Conservation (phyloP, 1,140 invertebrate genomes). For the Drosophila pseudoobscura region DNA sequence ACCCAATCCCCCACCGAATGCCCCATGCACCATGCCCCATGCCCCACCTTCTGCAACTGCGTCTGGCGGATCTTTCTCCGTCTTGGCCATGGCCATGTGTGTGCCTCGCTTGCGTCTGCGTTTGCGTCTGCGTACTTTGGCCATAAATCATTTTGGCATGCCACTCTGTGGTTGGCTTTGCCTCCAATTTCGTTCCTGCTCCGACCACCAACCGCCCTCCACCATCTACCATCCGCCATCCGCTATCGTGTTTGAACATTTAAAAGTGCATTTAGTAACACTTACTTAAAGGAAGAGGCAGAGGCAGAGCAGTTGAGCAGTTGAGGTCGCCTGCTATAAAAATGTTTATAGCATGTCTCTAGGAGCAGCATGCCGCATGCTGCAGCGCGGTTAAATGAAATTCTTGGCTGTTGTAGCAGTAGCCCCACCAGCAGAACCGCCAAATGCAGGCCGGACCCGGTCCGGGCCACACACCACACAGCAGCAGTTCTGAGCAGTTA, state of each 20-base stretch:
- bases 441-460: neutral
- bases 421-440: slow-evolving; percentile 27
- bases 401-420: slow-evolving; percentile 59
- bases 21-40: neutral
- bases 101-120: slow-evolving; percentile 8
- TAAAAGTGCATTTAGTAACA: slow-evolving; percentile 83
- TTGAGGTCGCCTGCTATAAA: slow-evolving; percentile 64
- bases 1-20: slow-evolving; percentile 4
- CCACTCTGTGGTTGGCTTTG: slow-evolving; percentile 55
- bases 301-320: too few relatives aligned
- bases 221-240: slow-evolving; percentile 22
- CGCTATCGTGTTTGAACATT: slow-evolving; percentile 79
- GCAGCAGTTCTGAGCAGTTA: slow-evolving; percentile 71
- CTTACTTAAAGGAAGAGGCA: slow-evolving; percentile 68
- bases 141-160: slow-evolving; percentile 82
- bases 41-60: neutral
- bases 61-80: slow-evolving; percentile 16
- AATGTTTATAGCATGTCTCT: slow-evolving; percentile 79
- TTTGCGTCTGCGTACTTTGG: slow-evolving; percentile 74
- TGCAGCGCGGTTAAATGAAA: slow-evolving; percentile 61
- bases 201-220: neutral
- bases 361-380: slow-evolving; percentile 40
- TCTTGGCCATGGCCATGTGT: slow-evolving; percentile 65
- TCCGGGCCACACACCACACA: slow-evolving; percentile 46
- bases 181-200: slow-evolving; percentile 9